Base-by-base conservation (phyloP, 2,797 vertebrate genomes). In the Cynodonichthys magdalenae region DNA sequence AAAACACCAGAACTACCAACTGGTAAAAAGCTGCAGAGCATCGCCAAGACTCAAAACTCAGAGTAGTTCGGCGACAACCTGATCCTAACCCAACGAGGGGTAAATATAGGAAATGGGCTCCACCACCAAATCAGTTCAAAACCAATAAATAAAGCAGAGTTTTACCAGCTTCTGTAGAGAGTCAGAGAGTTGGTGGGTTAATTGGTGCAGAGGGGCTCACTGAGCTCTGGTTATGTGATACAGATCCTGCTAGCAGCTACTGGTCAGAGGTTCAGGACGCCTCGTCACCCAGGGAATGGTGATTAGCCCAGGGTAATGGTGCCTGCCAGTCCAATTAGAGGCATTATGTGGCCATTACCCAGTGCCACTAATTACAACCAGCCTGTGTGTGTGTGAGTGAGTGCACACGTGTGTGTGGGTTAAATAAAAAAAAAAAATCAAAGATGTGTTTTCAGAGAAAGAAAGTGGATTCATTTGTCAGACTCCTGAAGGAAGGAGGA, bases 271-370 rank as follows among this genome's bases (percentile, higher is more conserved):
- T 79, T 78, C 77, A 71, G 80, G 77, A 80, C 18, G 73, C 81
- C 77, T 83, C 60, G 76, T 83, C 79, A 80, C 81, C 79, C 83
- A 78, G 83, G 84, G 82, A 85, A 88, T 75, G 76, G 82, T 84
- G 89, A 90, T 90, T 90, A 90, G 85, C 81, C 81, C 78, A 76
- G 86, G 81, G 82, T 90, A 89, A 90, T 90, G 86, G 84, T 56
- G 86, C 89, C 82, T 88, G 90, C 82, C 80, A 87, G 80, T 65
- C 80, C 89, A 90, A 91, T 91, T 90, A 90, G 87, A 69, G 36
- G 79, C 74, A 84, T 89, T 88, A 89, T 84, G 76, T 80, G 88
- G 87, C 85, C 85, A 87, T 80, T 82, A 86, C 78, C 80, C 87
- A 76, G 74, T 78, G 75, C 83, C 71, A 68, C 85, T 87, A 90